These are phyloP conservation scores for Drosophila pseudoananassae DNA, from an alignment of 1,140 invertebrate species.

Conservation along the genomic window DNA sequence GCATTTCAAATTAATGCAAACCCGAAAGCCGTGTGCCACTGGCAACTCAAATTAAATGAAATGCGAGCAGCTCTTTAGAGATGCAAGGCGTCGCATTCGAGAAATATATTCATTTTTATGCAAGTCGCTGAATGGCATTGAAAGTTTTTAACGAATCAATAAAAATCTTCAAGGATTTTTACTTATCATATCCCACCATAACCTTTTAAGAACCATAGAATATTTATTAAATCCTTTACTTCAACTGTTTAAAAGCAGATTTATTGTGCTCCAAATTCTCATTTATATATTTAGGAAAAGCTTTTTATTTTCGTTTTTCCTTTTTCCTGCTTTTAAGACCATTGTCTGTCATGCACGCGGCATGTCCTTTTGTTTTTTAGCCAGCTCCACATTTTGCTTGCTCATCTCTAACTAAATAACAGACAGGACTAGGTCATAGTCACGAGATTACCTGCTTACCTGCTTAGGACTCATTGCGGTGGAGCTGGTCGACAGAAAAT, in stretches of 20 bases:
- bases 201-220: too few relatives aligned
- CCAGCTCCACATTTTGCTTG: constrained; percentile 3
- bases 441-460: constrained; percentile 31
- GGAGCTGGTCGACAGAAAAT: constrained; percentile 27
- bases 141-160: constrained; percentile 15
- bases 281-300: not conserved
- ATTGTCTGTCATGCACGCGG: constrained; percentile 12
- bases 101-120: constrained; percentile 8
- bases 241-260: not conserved
- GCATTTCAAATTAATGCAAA: constrained; percentile 52
- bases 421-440: constrained; percentile 26
- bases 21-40: constrained; percentile 32
- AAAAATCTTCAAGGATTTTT: not conserved
- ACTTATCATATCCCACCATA: too few relatives aligned
- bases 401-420: constrained; percentile 51
- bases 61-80: constrained; percentile 10
- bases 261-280: not conserved
- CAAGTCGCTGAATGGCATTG: not conserved
- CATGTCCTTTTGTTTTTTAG: constrained; percentile 6
- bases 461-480: constrained; percentile 67
- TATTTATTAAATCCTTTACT: not conserved
- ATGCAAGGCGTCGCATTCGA: constrained; percentile 9
- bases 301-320: constrained; percentile 1
- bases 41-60: constrained; percentile 34
- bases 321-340: constrained; percentile 12